Evolutionary conservation across 1,140 invertebrate species (phyloP).

Genomic region (Caenorhabditis tropicalis): DNA sequence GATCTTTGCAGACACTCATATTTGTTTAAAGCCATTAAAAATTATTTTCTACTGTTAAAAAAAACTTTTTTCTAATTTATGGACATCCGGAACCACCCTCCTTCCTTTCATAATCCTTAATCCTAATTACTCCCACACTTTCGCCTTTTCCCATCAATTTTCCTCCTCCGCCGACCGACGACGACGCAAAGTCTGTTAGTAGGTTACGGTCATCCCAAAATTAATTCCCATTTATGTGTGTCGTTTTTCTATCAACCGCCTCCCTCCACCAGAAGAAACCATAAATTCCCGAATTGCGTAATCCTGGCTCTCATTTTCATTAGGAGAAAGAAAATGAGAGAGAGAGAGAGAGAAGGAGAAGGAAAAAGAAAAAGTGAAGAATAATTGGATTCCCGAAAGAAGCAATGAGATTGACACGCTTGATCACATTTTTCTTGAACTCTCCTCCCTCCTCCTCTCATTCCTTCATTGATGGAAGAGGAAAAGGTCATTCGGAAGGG

Average conservation of each 20-base stretch:
- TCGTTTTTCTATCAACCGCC: not conserved
- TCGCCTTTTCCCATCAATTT: not conserved
- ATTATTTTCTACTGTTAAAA: too few relatives aligned
- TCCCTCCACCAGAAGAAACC: not conserved
- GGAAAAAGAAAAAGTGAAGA: not conserved
- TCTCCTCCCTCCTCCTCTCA: not conserved
- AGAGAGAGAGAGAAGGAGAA: too few relatives aligned
- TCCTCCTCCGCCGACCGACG: not conserved
- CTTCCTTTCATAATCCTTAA: not conserved
- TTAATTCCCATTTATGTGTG: not conserved
- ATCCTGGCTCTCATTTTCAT: not conserved
- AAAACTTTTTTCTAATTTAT: too few relatives aligned
- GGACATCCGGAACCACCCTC: too few relatives aligned
- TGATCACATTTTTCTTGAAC: conserved; percentile 37
- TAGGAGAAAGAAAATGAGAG: not conserved
- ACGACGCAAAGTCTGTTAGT: not conserved
- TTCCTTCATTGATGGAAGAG: not conserved
- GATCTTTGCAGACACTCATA: too few relatives aligned
- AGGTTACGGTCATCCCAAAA: not conserved
- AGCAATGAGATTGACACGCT: conserved; percentile 26
- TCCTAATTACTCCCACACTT: not conserved
- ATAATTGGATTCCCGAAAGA: conserved; percentile 13
- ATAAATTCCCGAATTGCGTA: conserved; percentile 23
- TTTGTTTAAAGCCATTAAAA: too few relatives aligned
- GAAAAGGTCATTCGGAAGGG: conserved; percentile 23